Evolutionary conservation across 2,888 invertebrate genomes (phyloP).

Genomic region (Drosophila greeni): DNA sequence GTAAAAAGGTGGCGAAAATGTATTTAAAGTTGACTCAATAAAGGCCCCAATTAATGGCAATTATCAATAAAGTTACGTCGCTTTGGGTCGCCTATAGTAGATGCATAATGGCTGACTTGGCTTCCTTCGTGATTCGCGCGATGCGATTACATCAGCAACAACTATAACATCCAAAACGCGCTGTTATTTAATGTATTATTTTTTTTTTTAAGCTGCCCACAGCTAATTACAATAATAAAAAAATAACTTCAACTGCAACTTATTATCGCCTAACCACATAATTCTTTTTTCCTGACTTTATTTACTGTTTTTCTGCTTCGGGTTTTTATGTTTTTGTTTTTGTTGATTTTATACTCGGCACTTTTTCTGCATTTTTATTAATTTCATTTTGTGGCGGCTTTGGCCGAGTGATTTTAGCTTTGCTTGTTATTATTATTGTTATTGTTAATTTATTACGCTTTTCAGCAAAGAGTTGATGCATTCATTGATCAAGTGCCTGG

Average conservation of each 20-base stretch:
- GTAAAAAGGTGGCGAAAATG: constrained; percentile 19
- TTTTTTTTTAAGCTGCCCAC: constrained; percentile 25
- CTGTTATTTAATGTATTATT: constrained; percentile 33
- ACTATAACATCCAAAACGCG: constrained; percentile 15
- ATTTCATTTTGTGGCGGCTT: constrained; percentile 22
- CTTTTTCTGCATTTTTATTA: constrained; percentile 30
- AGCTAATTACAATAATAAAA: constrained; percentile 40
- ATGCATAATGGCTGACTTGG: constrained; percentile 23
- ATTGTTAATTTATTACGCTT: constrained; percentile 11
- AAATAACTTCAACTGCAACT: constrained; percentile 27
- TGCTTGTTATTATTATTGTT: constrained; percentile 2
- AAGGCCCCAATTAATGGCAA: constrained; percentile 53
- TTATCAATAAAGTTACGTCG: constrained; percentile 47
- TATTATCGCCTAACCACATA: constrained; percentile 33
- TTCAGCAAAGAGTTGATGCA: constrained; percentile 4
- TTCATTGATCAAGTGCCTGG: neutral
- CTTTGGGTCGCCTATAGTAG: constrained; percentile 26
- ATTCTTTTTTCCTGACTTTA: constrained; percentile 20
- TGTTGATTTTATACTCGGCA: constrained; percentile 19
- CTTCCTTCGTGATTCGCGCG: constrained; percentile 29
- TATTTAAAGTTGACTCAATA: constrained; percentile 44
- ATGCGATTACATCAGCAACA: constrained; percentile 53
- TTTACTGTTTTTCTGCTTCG: neutral
- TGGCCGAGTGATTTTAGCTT: constrained; percentile 34
- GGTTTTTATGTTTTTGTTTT: constrained; percentile 10